Percentiles rank a stretch among this genome's conserved stretches.
Evolutionary conservation across 2,113 vertebrate genomes (phyloP).

Genomic region (Gila orcuttii): DNA sequence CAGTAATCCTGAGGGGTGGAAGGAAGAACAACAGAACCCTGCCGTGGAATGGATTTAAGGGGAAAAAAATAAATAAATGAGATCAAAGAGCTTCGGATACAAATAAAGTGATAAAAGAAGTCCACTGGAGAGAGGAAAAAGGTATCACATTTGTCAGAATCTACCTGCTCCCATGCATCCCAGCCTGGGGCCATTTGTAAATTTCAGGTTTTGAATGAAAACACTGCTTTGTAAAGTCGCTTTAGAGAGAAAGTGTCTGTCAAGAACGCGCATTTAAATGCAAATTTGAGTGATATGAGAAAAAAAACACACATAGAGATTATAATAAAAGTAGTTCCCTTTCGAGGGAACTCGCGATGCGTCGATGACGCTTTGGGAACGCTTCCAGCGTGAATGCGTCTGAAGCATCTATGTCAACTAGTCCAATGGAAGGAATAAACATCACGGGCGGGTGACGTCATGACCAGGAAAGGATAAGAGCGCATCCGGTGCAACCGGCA

Average conservation of each 20-base stretch:
- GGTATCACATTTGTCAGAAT: slow-evolving; percentile 16
- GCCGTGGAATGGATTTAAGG: slow-evolving; percentile 34
- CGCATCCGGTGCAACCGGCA: too few relatives aligned
- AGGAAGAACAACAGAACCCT: slow-evolving; percentile 46
- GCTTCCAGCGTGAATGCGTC: too few relatives aligned
- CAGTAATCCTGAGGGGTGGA: slow-evolving; percentile 51
- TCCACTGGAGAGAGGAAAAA: slow-evolving; percentile 33
- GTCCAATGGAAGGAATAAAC: too few relatives aligned
- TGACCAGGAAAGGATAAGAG: too few relatives aligned
- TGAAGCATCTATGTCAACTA: too few relatives aligned
- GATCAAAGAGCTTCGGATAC: slow-evolving; percentile 41
- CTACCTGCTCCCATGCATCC: slow-evolving; percentile 7
- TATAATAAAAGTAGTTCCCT: neutral
- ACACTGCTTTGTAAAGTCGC: slow-evolving; percentile 1
- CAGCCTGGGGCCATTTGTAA: neutral
- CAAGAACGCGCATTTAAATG: neutral
- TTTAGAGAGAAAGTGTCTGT: neutral
- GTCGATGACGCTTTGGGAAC: too few relatives aligned
- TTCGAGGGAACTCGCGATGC: too few relatives aligned
- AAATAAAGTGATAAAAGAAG: slow-evolving; percentile 43
- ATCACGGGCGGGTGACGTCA: too few relatives aligned
- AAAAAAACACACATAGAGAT: neutral
- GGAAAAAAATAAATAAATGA: slow-evolving; percentile 38
- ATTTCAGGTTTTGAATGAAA: slow-evolving; percentile 1
- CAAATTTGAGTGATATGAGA: neutral